Evolutionary conservation across 2,113 vertebrate species (phyloP), one percentile per base, ranked within the genome.

Genomic region (Anser cygnoides): DNA sequence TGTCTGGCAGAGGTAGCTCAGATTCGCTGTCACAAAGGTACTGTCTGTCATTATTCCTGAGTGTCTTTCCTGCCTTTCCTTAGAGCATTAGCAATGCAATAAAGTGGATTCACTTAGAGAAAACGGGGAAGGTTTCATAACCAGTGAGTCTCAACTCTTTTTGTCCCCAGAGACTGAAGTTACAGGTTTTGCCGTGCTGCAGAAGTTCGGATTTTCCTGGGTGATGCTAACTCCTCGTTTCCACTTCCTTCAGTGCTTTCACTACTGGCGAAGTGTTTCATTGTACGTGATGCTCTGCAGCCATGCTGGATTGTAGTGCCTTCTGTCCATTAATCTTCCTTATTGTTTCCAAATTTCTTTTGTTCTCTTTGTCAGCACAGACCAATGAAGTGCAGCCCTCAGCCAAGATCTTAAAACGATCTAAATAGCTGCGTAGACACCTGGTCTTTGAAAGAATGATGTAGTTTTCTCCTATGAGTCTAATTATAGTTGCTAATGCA

Each of bases 161-260:
- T 74, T 91, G 43, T 39, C 41, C 7, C 25, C 22, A 7, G 66
- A 90, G 80, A 73, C 61, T 91, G 85, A 82, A 93, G 86, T 73
- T 71, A 41, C 33, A 52, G 41, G 44, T 63, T 95, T 83, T 50
- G 67, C 67, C 25, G 59, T 85, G 31, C 63, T 91, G 85, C 61
- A 78, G 58, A 31, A 73, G 17, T 87, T 95, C n/a, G 72, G 37
- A 28, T 82, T 89, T 92, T 95, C 71, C 78, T 84, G 74, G 63
- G 43, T 10, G 58, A 49, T 35, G 15, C 59, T 89, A 75, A 41
- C 39, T 31, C 65, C 52, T 75, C 13, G 72, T 82, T 93, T 77
- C 59, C 29, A 46, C 37, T 79, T 83, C 63, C 33, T 95, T 66
- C 44, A 54, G 37, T 68, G 44, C 35, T 28, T 96, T 71, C 65